Evolutionary conservation across 2,888 invertebrate genomes (phyloP).

Genomic region (Cordilura impudica): DNA sequence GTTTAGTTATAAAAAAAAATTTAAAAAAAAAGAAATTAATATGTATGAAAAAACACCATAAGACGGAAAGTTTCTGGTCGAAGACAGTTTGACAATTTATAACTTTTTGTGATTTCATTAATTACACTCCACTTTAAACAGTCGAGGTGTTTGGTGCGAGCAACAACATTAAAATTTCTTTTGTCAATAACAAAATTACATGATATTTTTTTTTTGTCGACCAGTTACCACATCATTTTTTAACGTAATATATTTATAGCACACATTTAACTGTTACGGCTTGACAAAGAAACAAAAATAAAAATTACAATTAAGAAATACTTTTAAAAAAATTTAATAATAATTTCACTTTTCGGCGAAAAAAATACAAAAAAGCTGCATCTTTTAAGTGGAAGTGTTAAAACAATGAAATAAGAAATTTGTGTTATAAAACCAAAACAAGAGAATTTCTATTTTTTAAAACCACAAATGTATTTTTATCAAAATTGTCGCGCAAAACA

Average conservation of each 20-base stretch:
- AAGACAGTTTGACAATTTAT: slow-evolving; percentile 19
- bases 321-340: slow-evolving; percentile 1
- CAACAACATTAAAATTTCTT: not conserved
- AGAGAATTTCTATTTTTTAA: not conserved
- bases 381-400: not conserved
- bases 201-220: not conserved
- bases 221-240: not conserved
- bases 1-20: not conserved
- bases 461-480: slow-evolving; percentile 35
- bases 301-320: not conserved
- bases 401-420: not conserved
- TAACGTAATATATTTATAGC: slow-evolving; percentile 12
- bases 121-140: slow-evolving; percentile 37
- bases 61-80: slow-evolving; percentile 27
- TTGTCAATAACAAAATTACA: not conserved
- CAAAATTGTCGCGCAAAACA: not conserved
- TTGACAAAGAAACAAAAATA: not conserved
- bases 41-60: not conserved
- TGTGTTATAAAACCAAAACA: not conserved
- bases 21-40: slow-evolving; percentile 6
- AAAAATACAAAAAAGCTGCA: not conserved
- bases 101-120: slow-evolving; percentile 29
- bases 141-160: slow-evolving; percentile 11
- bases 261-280: not conserved
- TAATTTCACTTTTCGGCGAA: slow-evolving; percentile 26